These are phyloP conservation scores for Anagrus nilaparvatae DNA, from an alignment of 1,140 invertebrate species.

Conservation along the genomic window DNA sequence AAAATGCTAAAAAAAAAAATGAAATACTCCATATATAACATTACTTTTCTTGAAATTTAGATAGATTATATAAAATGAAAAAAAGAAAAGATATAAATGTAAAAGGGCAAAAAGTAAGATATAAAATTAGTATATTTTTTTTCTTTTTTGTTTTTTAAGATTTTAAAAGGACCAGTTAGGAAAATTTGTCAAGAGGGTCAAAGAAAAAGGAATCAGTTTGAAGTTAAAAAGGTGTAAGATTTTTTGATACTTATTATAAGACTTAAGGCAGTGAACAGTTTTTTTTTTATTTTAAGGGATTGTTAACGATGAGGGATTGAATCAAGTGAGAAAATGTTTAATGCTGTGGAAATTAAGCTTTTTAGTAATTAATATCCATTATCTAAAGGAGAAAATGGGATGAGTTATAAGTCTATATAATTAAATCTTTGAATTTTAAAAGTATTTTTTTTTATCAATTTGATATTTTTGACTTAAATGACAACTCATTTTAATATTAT, in stretches of 20 bases:
- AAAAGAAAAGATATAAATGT: conserved; percentile 20
- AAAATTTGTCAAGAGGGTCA: no score
- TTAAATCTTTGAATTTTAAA: no score
- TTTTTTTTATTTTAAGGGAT: no score
- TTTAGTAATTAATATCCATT: conserved; percentile 45
- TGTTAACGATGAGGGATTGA: conserved; percentile 44
- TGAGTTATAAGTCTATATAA: no score
- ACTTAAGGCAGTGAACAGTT: conserved; percentile 35
- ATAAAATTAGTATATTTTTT: no score
- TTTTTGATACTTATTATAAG: conserved; percentile 41
- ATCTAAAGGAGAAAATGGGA: conserved; percentile 21
- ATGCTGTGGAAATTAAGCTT: conserved; percentile 41
- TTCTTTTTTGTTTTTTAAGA: no score
- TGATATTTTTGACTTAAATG: no score
- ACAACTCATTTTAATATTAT: no score
- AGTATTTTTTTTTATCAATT: no score
- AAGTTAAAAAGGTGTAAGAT: conserved; percentile 26
- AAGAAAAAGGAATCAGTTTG: conserved; percentile 19
- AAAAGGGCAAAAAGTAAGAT: conserved; percentile 18
- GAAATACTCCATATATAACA: no score
- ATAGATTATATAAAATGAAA: conserved; percentile 39
- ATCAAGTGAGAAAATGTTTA: conserved; percentile 37
- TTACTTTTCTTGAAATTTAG: conserved; percentile 41
- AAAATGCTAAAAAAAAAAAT: no score
- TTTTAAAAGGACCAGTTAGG: no score